Conservation (phyloP, 2,797 vertebrate genomes). For the Dendrocincla fuliginosa region DNA sequence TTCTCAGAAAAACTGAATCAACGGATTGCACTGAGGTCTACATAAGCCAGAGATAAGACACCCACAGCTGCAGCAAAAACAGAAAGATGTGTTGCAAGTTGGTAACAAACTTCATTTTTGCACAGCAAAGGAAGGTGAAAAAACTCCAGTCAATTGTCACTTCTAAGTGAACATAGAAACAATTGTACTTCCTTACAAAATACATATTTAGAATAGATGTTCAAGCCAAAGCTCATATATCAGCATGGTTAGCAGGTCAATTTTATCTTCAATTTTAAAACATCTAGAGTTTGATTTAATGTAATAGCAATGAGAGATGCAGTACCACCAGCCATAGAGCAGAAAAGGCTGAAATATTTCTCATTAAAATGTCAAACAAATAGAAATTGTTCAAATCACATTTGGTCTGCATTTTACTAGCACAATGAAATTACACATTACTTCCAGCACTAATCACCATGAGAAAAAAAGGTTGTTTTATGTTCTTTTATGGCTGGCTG, state of each 20-base stretch:
- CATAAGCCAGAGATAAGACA: neutral
- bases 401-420: neutral
- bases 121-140: neutral
- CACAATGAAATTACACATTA: neutral
- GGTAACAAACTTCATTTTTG: neutral
- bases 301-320: neutral
- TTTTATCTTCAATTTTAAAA: neutral
- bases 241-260: neutral
- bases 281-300: neutral
- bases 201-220: neutral
- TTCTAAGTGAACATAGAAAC: neutral
- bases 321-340: neutral
- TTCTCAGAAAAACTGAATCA: neutral
- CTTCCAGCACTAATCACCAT: neutral
- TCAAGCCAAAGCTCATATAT: neutral
- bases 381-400: neutral
- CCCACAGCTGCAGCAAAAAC: constrained; percentile 10
- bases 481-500: neutral
- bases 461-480: neutral
- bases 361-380: neutral
- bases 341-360: neutral
- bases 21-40: neutral
- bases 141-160: neutral
- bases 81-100: neutral
- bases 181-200: neutral